Evolutionary conservation across 64 coral and sea anemone species (phyloP), one percentile per base, ranked within the genome.

Genomic region (Exaiptasia diaphana): DNA sequence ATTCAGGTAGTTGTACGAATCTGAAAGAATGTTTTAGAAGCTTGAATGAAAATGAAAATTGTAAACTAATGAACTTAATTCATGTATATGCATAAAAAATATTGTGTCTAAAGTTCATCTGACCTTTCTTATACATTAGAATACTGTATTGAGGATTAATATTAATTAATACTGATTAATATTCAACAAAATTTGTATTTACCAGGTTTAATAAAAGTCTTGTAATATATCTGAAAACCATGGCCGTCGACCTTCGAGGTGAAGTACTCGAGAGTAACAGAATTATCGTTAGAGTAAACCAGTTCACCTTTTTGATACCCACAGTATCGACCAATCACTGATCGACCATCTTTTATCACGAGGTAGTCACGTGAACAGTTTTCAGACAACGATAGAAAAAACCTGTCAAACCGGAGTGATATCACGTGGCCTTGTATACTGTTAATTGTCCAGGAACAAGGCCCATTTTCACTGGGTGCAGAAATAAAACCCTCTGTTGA

Each of bases 1-100:
- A 5, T 36, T 85, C 28, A 85, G 68, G 34, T 73, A 69, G 22
- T 67, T 73, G 11, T 86, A 74, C 39, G 79, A 94, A 2, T 73
- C 69, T 73, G n/a, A 31, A 49, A 52, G n/a, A 52, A n/a, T n/a
- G n/a, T n/a, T n/a, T n/a, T n/a, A n/a, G n/a, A n/a, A n/a, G n/a
- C n/a, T n/a, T n/a, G n/a, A n/a, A n/a, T n/a, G n/a, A n/a, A n/a
- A n/a, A n/a, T n/a, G n/a, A n/a, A n/a, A n/a, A n/a, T n/a, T n/a
- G n/a, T n/a, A n/a, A n/a, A n/a, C n/a, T n/a, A n/a, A n/a, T n/a
- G n/a, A n/a, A n/a, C n/a, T n/a, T n/a, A n/a, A n/a, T n/a, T n/a
- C n/a, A n/a, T n/a, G n/a, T n/a, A n/a, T n/a, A n/a, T n/a, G n/a
- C n/a, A n/a, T n/a, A n/a, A n/a, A n/a, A n/a, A n/a, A n/a, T n/a